A percentile compares a stretch with the other conserved stretches of the same genome.
Evolutionary conservation across 2,888 invertebrate species (phyloP).

Genomic region (Spialia ferax): DNA sequence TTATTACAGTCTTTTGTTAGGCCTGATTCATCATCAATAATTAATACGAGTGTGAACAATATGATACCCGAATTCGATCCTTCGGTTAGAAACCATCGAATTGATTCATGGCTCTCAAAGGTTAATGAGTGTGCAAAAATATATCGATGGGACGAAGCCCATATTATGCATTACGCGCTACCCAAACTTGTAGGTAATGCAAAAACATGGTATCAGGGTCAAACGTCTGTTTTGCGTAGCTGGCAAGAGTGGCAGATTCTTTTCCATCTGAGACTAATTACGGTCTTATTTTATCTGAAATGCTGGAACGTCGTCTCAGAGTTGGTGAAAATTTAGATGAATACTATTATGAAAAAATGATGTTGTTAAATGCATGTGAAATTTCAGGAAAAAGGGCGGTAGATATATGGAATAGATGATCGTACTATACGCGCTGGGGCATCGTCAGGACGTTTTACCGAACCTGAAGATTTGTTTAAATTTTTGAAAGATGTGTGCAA

Average conservation of each 20-base stretch:
- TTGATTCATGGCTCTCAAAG: not conserved
- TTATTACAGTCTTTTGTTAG: not conserved
- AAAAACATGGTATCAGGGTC: constrained; percentile 4
- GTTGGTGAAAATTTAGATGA: not conserved
- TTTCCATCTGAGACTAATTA: not conserved
- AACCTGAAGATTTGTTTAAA: constrained; percentile 2
- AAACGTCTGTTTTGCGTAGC: not conserved
- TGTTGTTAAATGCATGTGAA: not conserved
- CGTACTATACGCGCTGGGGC: not conserved
- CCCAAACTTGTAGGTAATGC: constrained; percentile 1
- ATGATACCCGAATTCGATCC: not conserved
- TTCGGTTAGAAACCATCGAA: not conserved
- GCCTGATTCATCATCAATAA: not conserved
- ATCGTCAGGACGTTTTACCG: not conserved
- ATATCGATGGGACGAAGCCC: not conserved
- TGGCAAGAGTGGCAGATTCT: not conserved
- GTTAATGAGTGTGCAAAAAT: not conserved
- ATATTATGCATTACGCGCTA: not conserved
- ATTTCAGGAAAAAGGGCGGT: not conserved
- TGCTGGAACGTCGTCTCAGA: not conserved
- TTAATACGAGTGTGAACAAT: not conserved
- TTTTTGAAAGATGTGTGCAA: constrained; percentile 11
- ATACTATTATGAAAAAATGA: constrained; percentile 1
- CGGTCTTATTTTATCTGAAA: not conserved
- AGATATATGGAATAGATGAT: not conserved